Evolutionary conservation across 1,140 invertebrate genomes (phyloP), one percentile per base, ranked within the genome.

Genomic region (Brachionus calyciflorus): DNA sequence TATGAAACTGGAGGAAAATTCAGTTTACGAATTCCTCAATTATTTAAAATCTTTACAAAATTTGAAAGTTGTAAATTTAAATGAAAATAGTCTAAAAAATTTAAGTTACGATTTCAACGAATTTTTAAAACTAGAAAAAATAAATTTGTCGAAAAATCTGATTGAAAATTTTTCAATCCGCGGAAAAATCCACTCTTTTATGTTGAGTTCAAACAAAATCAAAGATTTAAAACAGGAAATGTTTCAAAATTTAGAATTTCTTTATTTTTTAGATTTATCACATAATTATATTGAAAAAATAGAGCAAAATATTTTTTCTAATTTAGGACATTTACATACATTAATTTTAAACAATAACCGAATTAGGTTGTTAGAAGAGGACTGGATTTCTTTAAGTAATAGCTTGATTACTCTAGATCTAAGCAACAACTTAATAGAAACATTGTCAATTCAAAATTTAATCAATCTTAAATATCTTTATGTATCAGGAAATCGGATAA

Each of bases 351-450:
- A 37, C 19, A 40, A 60, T 37, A 60, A 60, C 21, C 55, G 55
- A 6, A 60, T 60, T 19, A 14, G 37, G 17, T 19, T 60, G 3
- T 33, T 60, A 10, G 55, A 60, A 37, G 9, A 28, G 14, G 28
- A 60, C 7, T 60, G 55, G 55, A 60, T 60, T 6, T 12, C 30
- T 33, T 19, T 17, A 37, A 37, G 19, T n/a, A 60, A 60, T 40
- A 60, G 30, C 9, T 17, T 60, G 4, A 17, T 33, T 17, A 37
- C 37, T 28, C 33, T 60, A 17, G 55, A 60, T n/a, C 37, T 60
- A 33, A 33, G 28, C 6, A 33, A 60, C 33, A 60, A 60, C 37
- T 37, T 17, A 37, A 60, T 60, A 33, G 55, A 60, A 60, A 60
- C n/a, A 3, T 17, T 60, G 33, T 37, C 55, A 33, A 3, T 60